Evolutionary conservation across 1,140 invertebrate species (phyloP).

Genomic region (Notospermus geniculatus): DNA sequence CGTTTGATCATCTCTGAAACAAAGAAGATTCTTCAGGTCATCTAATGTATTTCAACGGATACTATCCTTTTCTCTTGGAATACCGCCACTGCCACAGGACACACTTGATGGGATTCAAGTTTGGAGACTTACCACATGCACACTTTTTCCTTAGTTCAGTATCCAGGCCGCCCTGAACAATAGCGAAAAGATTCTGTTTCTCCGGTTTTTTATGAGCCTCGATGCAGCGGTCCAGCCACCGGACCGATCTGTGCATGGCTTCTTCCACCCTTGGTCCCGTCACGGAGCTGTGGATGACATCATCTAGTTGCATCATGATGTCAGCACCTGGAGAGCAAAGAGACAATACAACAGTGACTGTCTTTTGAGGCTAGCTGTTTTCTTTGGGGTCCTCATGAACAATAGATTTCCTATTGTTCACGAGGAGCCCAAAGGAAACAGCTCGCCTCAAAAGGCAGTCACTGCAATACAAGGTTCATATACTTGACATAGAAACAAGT

Average conservation of each 20-base stretch:
- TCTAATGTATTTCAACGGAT: too few species aligned
- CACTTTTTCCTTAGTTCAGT: conserved; percentile 76
- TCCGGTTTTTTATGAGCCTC: conserved; percentile 75
- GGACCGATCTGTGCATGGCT: conserved; percentile 85
- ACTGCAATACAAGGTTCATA: too few species aligned
- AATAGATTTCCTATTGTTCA: too few species aligned
- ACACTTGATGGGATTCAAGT: too few species aligned
- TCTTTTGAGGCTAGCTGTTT: too few species aligned
- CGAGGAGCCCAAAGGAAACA: too few species aligned
- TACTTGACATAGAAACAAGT: too few species aligned
- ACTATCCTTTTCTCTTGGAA: too few species aligned
- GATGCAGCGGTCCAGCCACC: conserved; percentile 94
- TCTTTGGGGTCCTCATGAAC: too few species aligned
- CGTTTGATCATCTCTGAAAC: conserved; percentile 71
- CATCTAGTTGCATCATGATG: conserved; percentile 99
- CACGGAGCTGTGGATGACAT: conserved; percentile 86
- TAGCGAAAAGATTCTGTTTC: conserved; percentile 94
- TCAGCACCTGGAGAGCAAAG: conserved; percentile 69
- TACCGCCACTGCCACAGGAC: too few species aligned
- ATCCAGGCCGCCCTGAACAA: conserved; percentile 93
- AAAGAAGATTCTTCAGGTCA: conserved; percentile 7
- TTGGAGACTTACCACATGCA: conserved; percentile 59
- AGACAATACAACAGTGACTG: too few species aligned
- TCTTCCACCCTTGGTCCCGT: conserved; percentile 81
- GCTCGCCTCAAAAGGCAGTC: too few species aligned